Evolutionary conservation across 2,888 invertebrate species (phyloP).

Genomic region (Tetropium fuscum): DNA sequence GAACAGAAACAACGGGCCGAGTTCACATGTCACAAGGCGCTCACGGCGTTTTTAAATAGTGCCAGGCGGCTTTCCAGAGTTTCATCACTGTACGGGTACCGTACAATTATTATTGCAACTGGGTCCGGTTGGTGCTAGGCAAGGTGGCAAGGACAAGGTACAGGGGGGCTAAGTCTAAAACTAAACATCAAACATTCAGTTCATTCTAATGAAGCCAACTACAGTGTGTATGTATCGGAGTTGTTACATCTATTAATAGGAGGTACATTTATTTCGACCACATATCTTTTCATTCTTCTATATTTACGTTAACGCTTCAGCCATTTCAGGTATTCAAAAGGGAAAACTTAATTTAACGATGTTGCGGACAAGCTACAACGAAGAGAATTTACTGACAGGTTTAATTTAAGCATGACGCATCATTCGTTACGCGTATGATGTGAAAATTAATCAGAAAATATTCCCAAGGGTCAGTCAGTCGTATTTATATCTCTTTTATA

Average conservation of each 20-base stretch:
- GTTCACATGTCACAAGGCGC: constrained; percentile 7
- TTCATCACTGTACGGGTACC: not conserved
- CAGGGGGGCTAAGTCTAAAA: constrained; percentile 27
- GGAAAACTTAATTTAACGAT: no score
- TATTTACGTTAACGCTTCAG: not conserved
- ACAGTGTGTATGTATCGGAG: constrained; percentile 51
- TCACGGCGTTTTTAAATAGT: constrained; percentile 5
- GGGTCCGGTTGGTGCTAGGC: not conserved
- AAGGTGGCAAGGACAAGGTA: constrained; percentile 13
- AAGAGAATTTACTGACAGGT: no score
- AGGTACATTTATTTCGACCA: constrained; percentile 21
- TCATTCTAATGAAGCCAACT: constrained; percentile 58
- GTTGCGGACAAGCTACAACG: no score
- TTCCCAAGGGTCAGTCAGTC: no score
- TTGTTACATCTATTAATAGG: constrained; percentile 42
- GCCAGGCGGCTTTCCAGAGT: constrained; percentile 8
- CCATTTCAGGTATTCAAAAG: no score
- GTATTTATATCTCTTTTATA: no score
- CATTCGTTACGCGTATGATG: no score
- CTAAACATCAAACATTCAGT: constrained; percentile 55
- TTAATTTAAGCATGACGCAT: no score
- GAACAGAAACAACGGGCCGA: constrained; percentile 3
- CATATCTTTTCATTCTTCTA: constrained; percentile 10
- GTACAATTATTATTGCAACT: not conserved
- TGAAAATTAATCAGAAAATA: no score